A percentile compares a stretch with the other conserved stretches of the same genome.
Evolutionary conservation across 2,797 vertebrate genomes (phyloP).

Genomic region (Chiroxiphia lanceolata): DNA sequence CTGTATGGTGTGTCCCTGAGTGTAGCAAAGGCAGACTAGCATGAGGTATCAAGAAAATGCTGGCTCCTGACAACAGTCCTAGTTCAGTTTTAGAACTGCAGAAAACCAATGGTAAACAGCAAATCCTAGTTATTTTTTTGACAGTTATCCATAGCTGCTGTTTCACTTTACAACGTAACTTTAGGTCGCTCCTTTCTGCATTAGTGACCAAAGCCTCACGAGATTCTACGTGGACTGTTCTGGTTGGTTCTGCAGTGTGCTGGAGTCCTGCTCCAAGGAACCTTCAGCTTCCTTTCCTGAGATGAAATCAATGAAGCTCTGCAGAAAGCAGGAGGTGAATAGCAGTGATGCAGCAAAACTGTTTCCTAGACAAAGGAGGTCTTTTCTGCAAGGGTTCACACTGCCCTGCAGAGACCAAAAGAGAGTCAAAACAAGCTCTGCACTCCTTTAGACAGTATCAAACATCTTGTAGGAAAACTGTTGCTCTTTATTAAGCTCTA

Average conservation of each 20-base stretch:
- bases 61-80: background rate
- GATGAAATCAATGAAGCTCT: background rate
- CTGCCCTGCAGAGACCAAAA: background rate
- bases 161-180: background rate
- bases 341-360: constrained; percentile 10
- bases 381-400: background rate
- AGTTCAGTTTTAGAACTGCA: background rate
- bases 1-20: background rate
- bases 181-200: background rate
- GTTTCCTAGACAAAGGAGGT: background rate
- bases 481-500: background rate
- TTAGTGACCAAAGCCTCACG: background rate
- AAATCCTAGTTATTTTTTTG: background rate
- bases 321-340: constrained; percentile 10
- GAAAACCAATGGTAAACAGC: background rate
- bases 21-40: background rate
- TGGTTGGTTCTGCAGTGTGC: background rate
- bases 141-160: background rate
- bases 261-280: background rate
- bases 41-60: background rate
- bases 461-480: background rate
- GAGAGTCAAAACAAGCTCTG: background rate
- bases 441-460: background rate
- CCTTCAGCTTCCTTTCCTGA: background rate
- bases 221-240: background rate